phyloP scores from a whole-genome alignment of 2,888 invertebrate species.

The Miltochrista miniata region DNA sequence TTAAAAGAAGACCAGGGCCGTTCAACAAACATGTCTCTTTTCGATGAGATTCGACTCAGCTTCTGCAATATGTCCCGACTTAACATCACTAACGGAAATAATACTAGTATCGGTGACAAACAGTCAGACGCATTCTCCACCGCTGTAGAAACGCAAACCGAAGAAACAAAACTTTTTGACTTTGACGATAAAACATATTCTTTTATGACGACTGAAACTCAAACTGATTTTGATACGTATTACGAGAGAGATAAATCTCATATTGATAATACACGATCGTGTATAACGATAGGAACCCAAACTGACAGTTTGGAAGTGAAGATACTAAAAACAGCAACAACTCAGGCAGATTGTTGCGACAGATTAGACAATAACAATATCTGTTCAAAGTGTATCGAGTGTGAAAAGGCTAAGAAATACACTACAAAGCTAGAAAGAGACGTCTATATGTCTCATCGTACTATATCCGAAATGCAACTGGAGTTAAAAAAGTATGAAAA shows the following conservation, averaged over 20 bases:
- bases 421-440: conserved; percentile 55
- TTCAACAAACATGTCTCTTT: conserved; percentile 67
- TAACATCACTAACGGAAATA: conserved; percentile 38
- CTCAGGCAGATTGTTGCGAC: conserved; percentile 39
- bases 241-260: conserved; percentile 3
- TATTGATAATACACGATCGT: not conserved
- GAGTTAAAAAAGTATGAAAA: conserved; percentile 58
- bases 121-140: conserved; percentile 29
- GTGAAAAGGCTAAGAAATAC: conserved; percentile 46
- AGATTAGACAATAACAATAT: conserved; percentile 41
- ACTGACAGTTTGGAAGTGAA: conserved; percentile 8
- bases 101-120: conserved; percentile 34
- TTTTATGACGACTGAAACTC: conserved; percentile 21
- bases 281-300: conserved; percentile 4
- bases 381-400: conserved; percentile 53
- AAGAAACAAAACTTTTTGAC: conserved; percentile 9
- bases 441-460: conserved; percentile 38
- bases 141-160: conserved; percentile 43
- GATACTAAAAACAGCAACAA: conserved; percentile 12
- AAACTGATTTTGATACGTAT: conserved; percentile 25
- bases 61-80: conserved; percentile 58
- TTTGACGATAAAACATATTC: conserved; percentile 11
- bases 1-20: conserved; percentile 68
- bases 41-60: conserved; percentile 73
- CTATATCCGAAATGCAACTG: conserved; percentile 47